Percentiles rank a stretch among this genome's conserved stretches.
Conservation (phyloP, 1,140 invertebrate species). For the Aphaenogaster floridana region DNA sequence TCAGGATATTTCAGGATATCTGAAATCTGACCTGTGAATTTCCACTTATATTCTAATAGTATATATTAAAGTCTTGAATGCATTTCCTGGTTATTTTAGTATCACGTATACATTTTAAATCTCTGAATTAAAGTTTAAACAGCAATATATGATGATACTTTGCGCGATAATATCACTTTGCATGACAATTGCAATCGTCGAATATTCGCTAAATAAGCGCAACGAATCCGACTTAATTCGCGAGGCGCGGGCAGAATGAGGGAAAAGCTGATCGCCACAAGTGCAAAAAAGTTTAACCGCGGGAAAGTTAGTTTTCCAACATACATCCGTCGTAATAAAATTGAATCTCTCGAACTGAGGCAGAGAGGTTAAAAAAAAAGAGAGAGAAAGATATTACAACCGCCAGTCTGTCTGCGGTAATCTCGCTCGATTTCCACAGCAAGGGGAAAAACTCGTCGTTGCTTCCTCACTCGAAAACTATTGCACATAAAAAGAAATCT, state of each 20-base stretch:
- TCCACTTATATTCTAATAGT: background rate
- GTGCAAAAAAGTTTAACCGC: slow-evolving; percentile 50
- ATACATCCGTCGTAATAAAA: slow-evolving; percentile 60
- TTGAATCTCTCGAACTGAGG: slow-evolving; percentile 46
- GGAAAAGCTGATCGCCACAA: slow-evolving; percentile 44
- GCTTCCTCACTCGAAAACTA: slow-evolving; percentile 25
- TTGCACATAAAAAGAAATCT: slow-evolving; percentile 4
- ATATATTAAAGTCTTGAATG: background rate
- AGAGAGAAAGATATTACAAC: slow-evolving; percentile 35
- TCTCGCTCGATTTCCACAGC: slow-evolving; percentile 37
- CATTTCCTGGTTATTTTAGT: background rate
- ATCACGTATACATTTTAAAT: background rate
- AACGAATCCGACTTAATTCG: slow-evolving; percentile 23
- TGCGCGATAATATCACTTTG: background rate
- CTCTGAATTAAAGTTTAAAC: background rate
- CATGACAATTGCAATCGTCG: background rate
- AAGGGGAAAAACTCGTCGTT: background rate
- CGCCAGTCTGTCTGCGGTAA: slow-evolving; percentile 30
- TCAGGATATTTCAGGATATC: background rate
- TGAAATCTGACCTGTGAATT: background rate
- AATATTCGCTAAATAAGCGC: slow-evolving; percentile 24
- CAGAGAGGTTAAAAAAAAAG: background rate
- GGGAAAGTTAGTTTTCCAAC: slow-evolving; percentile 48
- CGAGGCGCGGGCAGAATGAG: background rate
- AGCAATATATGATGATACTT: background rate